Conservation (phyloP, 1,140 invertebrate genomes). For the Fragariocoptes setiger region DNA sequence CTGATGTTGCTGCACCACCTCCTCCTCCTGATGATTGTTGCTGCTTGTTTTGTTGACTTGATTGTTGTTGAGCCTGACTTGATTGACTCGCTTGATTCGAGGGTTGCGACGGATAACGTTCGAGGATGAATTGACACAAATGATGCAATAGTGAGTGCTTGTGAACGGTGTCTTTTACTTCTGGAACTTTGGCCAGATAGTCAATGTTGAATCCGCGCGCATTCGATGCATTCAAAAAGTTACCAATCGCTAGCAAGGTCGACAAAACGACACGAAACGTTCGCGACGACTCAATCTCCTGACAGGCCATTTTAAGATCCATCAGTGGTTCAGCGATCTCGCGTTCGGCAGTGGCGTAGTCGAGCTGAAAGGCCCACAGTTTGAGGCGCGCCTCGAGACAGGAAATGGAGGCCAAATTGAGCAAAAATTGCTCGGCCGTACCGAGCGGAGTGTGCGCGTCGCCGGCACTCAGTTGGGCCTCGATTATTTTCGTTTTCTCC, state of each 20-base stretch:
- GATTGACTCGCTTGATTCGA: too few species aligned
- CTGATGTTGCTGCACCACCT: too few species aligned
- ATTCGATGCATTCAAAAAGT: slow-evolving; percentile 77
- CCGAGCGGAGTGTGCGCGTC: slow-evolving; percentile 83
- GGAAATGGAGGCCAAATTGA: slow-evolving; percentile 75
- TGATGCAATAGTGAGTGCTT: slow-evolving; percentile 91
- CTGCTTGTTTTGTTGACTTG: too few species aligned
- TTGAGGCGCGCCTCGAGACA: slow-evolving; percentile 60
- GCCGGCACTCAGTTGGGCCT: slow-evolving; percentile 67
- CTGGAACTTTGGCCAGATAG: slow-evolving; percentile 84
- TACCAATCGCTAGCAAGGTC: slow-evolving; percentile 70
- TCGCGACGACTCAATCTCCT: slow-evolving; percentile 53
- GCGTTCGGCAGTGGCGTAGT: slow-evolving; percentile 82
- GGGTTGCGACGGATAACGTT: slow-evolving; percentile 52
- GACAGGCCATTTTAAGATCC: slow-evolving; percentile 86
- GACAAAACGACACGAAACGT: slow-evolving; percentile 81
- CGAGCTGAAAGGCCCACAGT: slow-evolving; percentile 90
- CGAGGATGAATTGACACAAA: slow-evolving; percentile 82
- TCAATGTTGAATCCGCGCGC: slow-evolving; percentile 92
- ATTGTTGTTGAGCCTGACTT: too few species aligned
- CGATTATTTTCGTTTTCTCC: slow-evolving; percentile 77
- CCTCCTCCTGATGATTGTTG: too few species aligned
- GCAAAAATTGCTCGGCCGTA: slow-evolving; percentile 83
- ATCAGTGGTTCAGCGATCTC: slow-evolving; percentile 93
- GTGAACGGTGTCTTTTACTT: slow-evolving; percentile 95